Evolutionary conservation across 1,140 invertebrate genomes (phyloP).

Genomic region (Pollicipes pollicipes): DNA sequence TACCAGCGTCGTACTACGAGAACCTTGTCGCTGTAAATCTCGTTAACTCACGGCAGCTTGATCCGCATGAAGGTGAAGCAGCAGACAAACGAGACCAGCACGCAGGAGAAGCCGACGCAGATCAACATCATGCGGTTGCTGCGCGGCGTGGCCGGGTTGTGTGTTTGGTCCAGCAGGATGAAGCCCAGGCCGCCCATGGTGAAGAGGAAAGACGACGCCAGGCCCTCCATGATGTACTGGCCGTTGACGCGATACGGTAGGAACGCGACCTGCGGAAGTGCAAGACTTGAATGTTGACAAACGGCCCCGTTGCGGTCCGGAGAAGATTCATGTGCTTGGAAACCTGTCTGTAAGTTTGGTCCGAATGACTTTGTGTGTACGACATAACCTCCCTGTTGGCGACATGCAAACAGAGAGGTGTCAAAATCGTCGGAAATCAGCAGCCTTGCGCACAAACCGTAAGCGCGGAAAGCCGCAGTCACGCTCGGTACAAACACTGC

Average conservation of each 20-base stretch:
- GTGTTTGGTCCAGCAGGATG: constrained; percentile 86
- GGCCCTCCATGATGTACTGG: constrained; percentile 96
- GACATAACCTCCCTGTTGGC: constrained; percentile 9
- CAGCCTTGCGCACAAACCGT: too few relatives aligned
- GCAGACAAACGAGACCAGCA: constrained; percentile 84
- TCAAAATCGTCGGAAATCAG: too few relatives aligned
- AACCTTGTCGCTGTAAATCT: constrained; percentile 7
- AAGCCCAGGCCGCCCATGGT: constrained; percentile 89
- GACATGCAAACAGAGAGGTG: constrained; percentile 8
- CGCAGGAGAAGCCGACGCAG: constrained; percentile 68
- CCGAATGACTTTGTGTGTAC: constrained; percentile 7
- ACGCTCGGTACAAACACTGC: too few relatives aligned
- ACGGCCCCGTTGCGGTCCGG: background rate
- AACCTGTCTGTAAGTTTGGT: background rate
- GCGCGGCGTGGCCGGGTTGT: constrained; percentile 75
- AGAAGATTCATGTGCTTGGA: too few relatives aligned
- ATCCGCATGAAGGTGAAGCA: constrained; percentile 98
- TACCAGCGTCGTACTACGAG: background rate
- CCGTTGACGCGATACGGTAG: constrained; percentile 97
- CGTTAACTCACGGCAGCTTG: constrained; percentile 65
- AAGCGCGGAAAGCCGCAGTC: too few relatives aligned
- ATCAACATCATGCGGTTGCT: constrained; percentile 70
- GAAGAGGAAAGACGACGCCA: constrained; percentile 91
- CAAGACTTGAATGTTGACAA: background rate
- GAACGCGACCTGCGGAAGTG: constrained; percentile 76